Evolutionary conservation across 37 sponge, comb jelly and placozoan species (phyloP), one percentile per base, ranked within the genome.

Genomic region (Spongilla lacustris): DNA sequence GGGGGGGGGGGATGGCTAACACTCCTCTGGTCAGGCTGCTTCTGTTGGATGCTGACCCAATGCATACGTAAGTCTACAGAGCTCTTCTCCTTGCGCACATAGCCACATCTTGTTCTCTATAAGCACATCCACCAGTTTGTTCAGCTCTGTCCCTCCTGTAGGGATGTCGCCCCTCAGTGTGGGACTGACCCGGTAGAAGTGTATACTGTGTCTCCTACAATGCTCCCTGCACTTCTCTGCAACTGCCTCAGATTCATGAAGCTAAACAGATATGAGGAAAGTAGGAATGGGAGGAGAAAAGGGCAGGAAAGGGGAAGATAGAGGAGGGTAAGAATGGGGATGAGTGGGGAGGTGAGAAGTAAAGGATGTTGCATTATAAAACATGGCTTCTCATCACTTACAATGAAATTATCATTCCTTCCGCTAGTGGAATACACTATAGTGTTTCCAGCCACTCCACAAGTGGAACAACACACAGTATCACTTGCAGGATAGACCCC

Each of bases 401-500:
- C 58, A 19, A 17, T 58, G 58, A 58, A 1, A 58, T 14, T 1
- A 1, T 58, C 58, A 58, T 48, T 73, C 38, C 73, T 36, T 28
- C 88, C 88, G 34, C 70, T 75, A 34, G 74, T 17, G 4, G 21
- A 58, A 58, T 17, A 58, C 58, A 58, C 4, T 17, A 58, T 17
- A 17, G 58, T 17, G 58, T 17, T 58, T 17, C 58, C 21, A 17
- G 58, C 21, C 58, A 58, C 58, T 58, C 58, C 58, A 58, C 58
- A 58, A 17, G 19, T 58, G 58, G 58, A 17, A 58, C 6, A 6
- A 6, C 13, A 27, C 9, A 67, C 26, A 32, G 49, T 50, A 36
- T 70, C 36, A 24, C 76, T 72, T 0, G 79, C 22, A 41, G 86
- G 86, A 28, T 31, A 81, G 22, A 41, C 37, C 9, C 88, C 88